Base-by-base conservation (phyloP, 2,113 vertebrate species). In the Spea bombifrons region DNA sequence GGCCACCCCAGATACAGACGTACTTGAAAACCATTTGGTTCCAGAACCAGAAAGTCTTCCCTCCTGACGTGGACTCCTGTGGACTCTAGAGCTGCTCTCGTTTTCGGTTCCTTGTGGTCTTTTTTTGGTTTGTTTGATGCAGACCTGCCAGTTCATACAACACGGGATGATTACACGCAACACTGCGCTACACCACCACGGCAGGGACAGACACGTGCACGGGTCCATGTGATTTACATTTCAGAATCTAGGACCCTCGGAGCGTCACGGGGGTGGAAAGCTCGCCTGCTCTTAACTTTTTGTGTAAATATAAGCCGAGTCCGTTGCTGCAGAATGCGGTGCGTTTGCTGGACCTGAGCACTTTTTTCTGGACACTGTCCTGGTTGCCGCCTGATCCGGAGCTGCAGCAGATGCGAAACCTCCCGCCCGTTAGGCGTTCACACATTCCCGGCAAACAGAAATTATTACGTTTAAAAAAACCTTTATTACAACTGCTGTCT, bases 281-380 rank as follows among this genome's bases (percentile, higher is more conserved):
- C 5, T 7, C 45, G 67, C 10, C 55, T 0, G 47, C 9, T 66
- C 44, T 66, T 7, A 6, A 5, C 61, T 64, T 9, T 64, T 17
- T 66, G 65, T 66, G 65, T 66, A 66, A 66, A 66, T 66, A 66
- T 30, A 10, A 45, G 46, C 16, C 46, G 2, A 16, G 67, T 10
- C 59, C 45, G 5, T 12, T 44, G 5, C 45, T 63, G 10, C 15
- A 13, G n/a, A 17, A 47, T 30, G 52, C 75, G 30, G 66, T 43
- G 46, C 7, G 15, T 45, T 8, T 52, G 47, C 57, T 66, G 76
- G 65, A 78, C 52, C 46, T 55, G 13, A 66, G 69, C 76, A 78
- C 76, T 78, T 69, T 69, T 8, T 44, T 61, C 3, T 68, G 9
- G n/a, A 68, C n/a, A 7, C 50, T 9, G 30, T n/a, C 4, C 5